Base-by-base conservation (phyloP, 2,113 vertebrate genomes). In the Mormyrus lacerda region DNA sequence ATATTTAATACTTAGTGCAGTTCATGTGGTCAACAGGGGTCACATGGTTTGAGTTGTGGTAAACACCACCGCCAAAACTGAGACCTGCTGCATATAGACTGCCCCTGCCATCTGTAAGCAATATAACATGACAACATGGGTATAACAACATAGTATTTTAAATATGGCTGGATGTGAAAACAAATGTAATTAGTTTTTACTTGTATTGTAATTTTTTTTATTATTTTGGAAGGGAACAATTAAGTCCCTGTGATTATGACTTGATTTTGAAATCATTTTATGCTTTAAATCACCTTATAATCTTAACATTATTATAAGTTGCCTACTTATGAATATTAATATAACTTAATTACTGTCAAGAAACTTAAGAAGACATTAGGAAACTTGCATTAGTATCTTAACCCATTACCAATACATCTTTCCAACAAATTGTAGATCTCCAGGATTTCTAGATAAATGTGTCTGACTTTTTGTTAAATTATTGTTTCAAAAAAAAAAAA, bases 251-350 rank as follows among this genome's bases (percentile, higher is more conserved):
- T 42, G 42, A 90, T 90, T 88, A 65, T 88, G 31, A 88, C 87
- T 88, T 90, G 21, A 44, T 83, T 39, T 51, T 39, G 21, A 73
- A 73, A 73, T 39, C 21, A 87, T 73, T 90, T 90, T 79, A 39
- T 65, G 50, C 87, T 83, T 73, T 88, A 84, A 88, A 84, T 65
- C 89, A 6, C 50, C 7, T n/a, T 44, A 55, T 90, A 35, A 88
- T 76, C 42, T 58, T 50, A 90, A 79, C 42, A 84, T 90, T 88
- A 84, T 90, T 90, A 65, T 84, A 90, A 48, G 87, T 90, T 69
- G 73, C n/a, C 86, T 87, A 88, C 88, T 90, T 90, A 88, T 90
- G 39, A 15, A 58, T 65, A 90, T 69, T 88, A 90, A 84, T 88
- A 87, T 65, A 88, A 90, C 88, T 73, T 58, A 51, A 83, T 83